A percentile compares a stretch with the other conserved stretches of the same genome.
Conservation (phyloP, 2,113 vertebrate species). For the Stegostoma tigrinum region DNA sequence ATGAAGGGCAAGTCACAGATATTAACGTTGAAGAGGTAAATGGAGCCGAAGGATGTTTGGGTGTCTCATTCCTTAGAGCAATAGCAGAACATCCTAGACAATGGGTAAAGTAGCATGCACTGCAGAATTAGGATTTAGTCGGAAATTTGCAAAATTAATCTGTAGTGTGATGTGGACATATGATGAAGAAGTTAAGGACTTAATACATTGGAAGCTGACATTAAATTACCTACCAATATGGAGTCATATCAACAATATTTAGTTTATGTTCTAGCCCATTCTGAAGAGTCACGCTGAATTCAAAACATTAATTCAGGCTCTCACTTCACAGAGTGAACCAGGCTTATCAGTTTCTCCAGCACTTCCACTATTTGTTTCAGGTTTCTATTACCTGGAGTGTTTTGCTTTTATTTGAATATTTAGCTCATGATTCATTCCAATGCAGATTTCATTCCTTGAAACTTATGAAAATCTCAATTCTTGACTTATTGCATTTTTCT, state of each 20-base stretch:
- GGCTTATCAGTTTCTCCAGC: too few relatives aligned
- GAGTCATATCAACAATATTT: not conserved
- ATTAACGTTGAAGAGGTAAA: too few relatives aligned
- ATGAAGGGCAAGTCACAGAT: too few relatives aligned
- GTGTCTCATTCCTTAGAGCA: not conserved
- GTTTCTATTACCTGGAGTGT: too few relatives aligned
- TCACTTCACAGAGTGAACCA: too few relatives aligned
- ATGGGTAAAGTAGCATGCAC: not conserved
- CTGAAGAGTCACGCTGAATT: too few relatives aligned
- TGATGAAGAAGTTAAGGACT: not conserved
- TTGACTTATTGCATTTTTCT: not conserved
- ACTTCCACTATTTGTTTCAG: too few relatives aligned
- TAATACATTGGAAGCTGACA: not conserved
- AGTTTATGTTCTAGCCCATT: not conserved
- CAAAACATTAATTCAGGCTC: too few relatives aligned
- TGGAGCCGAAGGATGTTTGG: not conserved
- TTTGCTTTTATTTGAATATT: too few relatives aligned
- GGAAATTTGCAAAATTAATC: not conserved
- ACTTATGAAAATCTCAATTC: not conserved
- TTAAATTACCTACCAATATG: not conserved
- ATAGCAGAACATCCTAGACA: not conserved
- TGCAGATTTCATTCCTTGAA: not conserved
- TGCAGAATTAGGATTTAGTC: not conserved
- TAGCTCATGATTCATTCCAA: not conserved
- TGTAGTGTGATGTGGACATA: not conserved